Evolutionary conservation across 1,140 invertebrate species (phyloP).

Genomic region (Solen grandis): DNA sequence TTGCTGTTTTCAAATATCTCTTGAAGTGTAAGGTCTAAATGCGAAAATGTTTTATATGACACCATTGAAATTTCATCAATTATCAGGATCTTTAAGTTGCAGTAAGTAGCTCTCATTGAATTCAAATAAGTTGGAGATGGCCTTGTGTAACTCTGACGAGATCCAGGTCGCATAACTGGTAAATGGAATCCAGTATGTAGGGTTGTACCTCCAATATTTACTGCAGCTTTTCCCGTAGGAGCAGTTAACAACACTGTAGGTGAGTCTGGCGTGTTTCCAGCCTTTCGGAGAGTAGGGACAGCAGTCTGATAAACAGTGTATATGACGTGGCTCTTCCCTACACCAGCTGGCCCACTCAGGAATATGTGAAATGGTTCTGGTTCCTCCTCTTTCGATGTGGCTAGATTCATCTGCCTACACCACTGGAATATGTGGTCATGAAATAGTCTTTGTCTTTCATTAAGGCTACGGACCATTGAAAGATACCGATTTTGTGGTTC

Average conservation of each 20-base stretch:
- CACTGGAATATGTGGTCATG: conserved; percentile 2
- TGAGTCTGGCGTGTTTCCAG: conserved; percentile 28
- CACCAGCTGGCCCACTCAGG: conserved; percentile 52
- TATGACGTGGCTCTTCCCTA: conserved; percentile 50
- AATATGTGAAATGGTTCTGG: conserved; percentile 55
- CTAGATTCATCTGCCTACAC: conserved; percentile 10
- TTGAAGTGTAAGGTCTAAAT: not conserved
- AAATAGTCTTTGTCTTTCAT: conserved; percentile 6
- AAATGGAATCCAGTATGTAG: conserved; percentile 41
- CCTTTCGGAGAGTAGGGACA: conserved; percentile 7
- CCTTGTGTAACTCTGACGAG: too few relatives aligned
- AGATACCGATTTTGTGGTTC: not conserved
- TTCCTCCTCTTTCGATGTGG: not conserved
- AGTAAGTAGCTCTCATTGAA: conserved; percentile 18
- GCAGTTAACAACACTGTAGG: conserved; percentile 54
- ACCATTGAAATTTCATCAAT: conserved; percentile 42
- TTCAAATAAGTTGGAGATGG: conserved; percentile 28
- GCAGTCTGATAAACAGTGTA: conserved; percentile 26
- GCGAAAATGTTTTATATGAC: not conserved
- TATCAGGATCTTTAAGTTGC: conserved; percentile 24
- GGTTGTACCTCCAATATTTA: conserved; percentile 41
- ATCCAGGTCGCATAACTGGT: conserved; percentile 15
- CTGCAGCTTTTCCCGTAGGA: conserved; percentile 55
- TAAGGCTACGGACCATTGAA: conserved; percentile 7
- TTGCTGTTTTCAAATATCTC: conserved; percentile 23